Evolutionary conservation across 2,888 invertebrate genomes (phyloP), one percentile per base, ranked within the genome.

Genomic region (Ochropleura leucogaster): DNA sequence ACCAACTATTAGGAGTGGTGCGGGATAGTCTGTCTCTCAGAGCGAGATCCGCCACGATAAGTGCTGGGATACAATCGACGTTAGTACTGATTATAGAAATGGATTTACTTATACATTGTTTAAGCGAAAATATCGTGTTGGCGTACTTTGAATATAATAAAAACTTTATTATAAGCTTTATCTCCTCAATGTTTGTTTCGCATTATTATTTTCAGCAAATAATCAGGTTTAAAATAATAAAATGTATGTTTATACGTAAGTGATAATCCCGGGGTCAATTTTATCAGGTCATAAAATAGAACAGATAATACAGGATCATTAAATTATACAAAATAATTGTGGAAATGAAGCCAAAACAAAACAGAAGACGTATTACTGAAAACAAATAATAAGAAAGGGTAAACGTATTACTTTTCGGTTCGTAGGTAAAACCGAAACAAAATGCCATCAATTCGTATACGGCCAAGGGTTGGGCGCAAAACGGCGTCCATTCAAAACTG

Each of bases 1-100:
- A 95, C 95, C 95, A 95, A 96, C 96, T 96, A 96, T 96, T 96
- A 96, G 96, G 96, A 96, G 93, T 93, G 93, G 90, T 93, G 93
- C 93, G 93, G 95, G 94, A 93, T 94, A 93, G 94, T 95, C 94
- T 93, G 95, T 96, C 94, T 95, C 92, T 93, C 87, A 88, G 91
- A 92, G 91, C 92, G 93, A 94, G 95, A 95, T 96, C 90, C 88
- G 85, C 85, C 87, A 86, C 92, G 96, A 96, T 96, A 96, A 95
- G 91, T 88, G 92, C 87, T 85, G 91, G 91, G 93, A 93, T 94
- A 94, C 94, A 91, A 95, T 94, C 94, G 91, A 94, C 92, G 92
- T 94, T 93, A 92, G 93, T 93, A 93, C 95, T 95, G 93, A 95
- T 95, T 94, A 95, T 93, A 95, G 91, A 93, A 93, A 94, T 93